These are phyloP conservation scores for Phytoseiulus persimilis DNA, from an alignment of 2,888 invertebrate genomes.

Conservation along the genomic window DNA sequence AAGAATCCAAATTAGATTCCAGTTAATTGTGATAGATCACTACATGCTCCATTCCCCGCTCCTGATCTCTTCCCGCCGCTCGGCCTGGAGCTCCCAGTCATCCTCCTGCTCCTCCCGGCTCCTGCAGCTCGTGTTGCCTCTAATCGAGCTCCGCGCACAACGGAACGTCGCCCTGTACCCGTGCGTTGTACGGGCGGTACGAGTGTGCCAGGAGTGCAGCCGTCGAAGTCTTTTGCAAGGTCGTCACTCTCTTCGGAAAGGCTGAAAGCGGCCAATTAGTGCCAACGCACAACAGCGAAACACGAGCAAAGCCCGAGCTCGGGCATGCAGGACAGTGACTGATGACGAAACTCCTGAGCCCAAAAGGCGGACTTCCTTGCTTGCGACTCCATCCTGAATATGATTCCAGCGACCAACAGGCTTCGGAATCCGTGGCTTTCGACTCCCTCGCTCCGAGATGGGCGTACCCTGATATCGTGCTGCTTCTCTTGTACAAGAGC, in stretches of 20 bases:
- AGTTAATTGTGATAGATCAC: neutral
- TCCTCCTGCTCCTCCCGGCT: neutral
- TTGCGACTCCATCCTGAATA: neutral
- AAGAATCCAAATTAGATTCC: neutral
- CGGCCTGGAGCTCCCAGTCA: neutral
- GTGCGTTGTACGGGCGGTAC: too few relatives aligned
- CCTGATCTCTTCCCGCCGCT: neutral
- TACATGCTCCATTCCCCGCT: neutral
- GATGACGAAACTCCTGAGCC: neutral
- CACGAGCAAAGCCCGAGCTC: neutral
- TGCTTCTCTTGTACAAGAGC: too few relatives aligned
- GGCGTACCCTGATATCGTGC: too few relatives aligned
- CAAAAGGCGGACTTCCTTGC: neutral
- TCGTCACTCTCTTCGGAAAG: neutral
- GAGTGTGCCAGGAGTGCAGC: neutral
- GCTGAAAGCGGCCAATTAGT: neutral
- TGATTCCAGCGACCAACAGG: neutral
- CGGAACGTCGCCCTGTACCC: neutral
- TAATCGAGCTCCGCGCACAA: neutral
- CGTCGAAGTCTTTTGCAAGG: neutral
- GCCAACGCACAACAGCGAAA: neutral
- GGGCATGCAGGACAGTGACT: neutral
- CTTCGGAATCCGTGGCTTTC: too few relatives aligned
- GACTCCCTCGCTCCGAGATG: neutral
- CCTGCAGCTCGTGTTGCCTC: neutral